These are phyloP conservation scores for Tinamus major DNA, from an alignment of 2,797 vertebrate genomes.

Conservation along the genomic window DNA sequence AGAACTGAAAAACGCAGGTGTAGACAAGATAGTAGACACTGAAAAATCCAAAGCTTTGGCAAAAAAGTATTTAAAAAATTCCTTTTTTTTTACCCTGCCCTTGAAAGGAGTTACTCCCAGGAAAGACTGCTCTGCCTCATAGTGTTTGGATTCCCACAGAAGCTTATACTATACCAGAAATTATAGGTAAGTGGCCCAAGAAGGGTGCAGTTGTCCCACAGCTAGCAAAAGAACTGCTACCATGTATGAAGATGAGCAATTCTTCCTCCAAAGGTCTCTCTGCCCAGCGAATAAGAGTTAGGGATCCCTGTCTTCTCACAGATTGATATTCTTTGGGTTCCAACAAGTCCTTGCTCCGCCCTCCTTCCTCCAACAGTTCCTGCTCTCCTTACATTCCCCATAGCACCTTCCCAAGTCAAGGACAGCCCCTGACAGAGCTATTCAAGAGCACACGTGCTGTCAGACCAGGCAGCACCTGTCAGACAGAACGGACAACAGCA, in stretches of 20 bases:
- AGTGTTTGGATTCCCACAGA: fast-evolving
- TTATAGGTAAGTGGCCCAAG: neutral
- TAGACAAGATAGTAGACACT: neutral
- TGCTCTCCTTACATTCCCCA: fast-evolving
- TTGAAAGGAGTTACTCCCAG: neutral
- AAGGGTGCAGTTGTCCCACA: neutral
- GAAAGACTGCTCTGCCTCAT: neutral
- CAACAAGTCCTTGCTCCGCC: neutral
- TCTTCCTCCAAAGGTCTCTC: neutral
- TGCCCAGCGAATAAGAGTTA: neutral
- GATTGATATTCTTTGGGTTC: neutral
- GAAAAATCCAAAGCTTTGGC: neutral
- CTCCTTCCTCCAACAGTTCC: neutral
- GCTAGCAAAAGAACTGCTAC: neutral
- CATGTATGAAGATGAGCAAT: neutral
- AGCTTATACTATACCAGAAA: neutral
- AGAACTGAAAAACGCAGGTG: neutral
- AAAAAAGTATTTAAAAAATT: neutral
- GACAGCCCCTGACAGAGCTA: neutral
- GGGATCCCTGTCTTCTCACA: neutral
- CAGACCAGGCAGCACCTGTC: fast-evolving
- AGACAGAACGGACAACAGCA: neutral
- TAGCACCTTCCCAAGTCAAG: neutral
- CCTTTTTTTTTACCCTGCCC: neutral
- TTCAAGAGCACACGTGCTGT: neutral